phyloP scores from a whole-genome alignment of 2,888 invertebrate genomes.

The Caenorhabditis drosophilae region DNA sequence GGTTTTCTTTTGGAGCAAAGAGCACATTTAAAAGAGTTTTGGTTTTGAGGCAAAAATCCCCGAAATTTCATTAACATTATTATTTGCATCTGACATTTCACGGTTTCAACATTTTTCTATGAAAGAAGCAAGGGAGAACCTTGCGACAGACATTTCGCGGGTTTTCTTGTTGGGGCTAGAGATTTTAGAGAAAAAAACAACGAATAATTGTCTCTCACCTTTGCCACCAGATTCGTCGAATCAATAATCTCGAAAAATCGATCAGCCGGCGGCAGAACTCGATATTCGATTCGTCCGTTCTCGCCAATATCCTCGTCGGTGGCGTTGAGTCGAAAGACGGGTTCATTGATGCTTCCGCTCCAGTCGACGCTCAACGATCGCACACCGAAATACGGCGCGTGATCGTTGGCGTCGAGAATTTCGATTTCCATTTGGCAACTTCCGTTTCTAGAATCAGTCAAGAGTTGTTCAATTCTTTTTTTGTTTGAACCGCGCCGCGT shows the following conservation, averaged over 20 bases:
- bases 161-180: no score
- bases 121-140: no score
- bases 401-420: conserved; percentile 83
- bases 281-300: conserved; percentile 84
- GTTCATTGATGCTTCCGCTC: conserved; percentile 5
- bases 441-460: conserved; percentile 77
- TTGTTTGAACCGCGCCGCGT: no score
- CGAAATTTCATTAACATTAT: no score
- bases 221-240: conserved; percentile 1
- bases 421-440: conserved; percentile 79
- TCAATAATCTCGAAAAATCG: conserved; percentile 77
- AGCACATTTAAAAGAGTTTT: no score
- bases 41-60: no score
- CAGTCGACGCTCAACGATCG: conserved; percentile 48
- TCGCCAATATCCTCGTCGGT: conserved; percentile 83
- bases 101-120: no score
- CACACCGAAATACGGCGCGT: conserved; percentile 84
- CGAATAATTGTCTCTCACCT: no score
- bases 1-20: no score
- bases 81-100: no score
- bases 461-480: neutral
- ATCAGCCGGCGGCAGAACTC: conserved; percentile 75
- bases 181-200: no score
- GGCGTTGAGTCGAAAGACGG: conserved; percentile 77
- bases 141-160: no score